Percentiles rank a stretch among this genome's conserved stretches.
phyloP scores from a whole-genome alignment of 2,113 vertebrate genomes.

The Pygoscelis adeliae region DNA sequence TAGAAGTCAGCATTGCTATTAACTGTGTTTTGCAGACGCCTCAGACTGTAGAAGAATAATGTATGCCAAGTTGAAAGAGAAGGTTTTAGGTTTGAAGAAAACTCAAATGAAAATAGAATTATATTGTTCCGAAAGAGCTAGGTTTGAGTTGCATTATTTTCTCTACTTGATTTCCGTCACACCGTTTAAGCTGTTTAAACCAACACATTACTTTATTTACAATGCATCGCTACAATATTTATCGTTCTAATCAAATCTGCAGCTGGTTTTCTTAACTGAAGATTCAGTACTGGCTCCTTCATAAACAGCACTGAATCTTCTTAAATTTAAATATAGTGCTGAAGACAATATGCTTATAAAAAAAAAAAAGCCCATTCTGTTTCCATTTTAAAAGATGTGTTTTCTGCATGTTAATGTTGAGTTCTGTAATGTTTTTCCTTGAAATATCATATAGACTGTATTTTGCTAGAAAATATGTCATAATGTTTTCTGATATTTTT shows the following conservation, averaged over 20 bases:
- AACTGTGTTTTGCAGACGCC: background rate
- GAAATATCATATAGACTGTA: background rate
- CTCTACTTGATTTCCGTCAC: background rate
- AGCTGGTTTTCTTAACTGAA: constrained; percentile 20
- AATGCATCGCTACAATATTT: constrained; percentile 35
- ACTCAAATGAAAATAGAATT: background rate
- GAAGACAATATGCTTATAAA: constrained; percentile 42
- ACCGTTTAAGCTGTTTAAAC: constrained; percentile 4
- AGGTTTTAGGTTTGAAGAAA: background rate
- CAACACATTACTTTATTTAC: constrained; percentile 34
- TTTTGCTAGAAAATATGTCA: constrained; percentile 49
- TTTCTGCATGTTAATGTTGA: background rate
- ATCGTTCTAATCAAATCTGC: constrained; percentile 35
- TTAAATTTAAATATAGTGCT: constrained; percentile 39
- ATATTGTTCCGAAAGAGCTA: background rate
- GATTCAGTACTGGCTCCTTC: background rate
- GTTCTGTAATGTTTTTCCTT: background rate
- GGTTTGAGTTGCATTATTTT: background rate
- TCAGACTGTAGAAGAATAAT: background rate
- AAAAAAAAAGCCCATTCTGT: background rate
- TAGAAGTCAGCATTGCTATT: background rate
- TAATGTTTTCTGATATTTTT: constrained; percentile 63
- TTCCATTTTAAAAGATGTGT: background rate
- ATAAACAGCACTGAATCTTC: background rate
- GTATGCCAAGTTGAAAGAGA: background rate